phyloP scores from a whole-genome alignment of 2,888 invertebrate species.

The Philopedon plagiatum region DNA sequence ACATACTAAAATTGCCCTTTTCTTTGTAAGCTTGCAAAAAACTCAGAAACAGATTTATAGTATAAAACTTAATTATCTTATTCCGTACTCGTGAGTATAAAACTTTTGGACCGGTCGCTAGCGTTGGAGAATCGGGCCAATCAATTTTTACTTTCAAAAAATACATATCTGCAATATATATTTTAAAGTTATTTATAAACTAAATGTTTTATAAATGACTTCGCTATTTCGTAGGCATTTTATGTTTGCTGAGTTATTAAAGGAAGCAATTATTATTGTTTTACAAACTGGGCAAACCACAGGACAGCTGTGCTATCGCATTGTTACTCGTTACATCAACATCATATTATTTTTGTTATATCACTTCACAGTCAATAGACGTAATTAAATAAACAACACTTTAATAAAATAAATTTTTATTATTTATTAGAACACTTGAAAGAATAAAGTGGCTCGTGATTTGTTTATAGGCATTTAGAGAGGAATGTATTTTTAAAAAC shows the following conservation, averaged over 20 bases:
- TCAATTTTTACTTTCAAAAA: too few relatives aligned
- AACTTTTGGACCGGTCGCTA: too few relatives aligned
- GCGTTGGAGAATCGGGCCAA: too few relatives aligned
- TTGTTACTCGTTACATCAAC: neutral
- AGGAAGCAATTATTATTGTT: neutral
- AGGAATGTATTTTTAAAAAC: too few relatives aligned
- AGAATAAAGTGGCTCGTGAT: neutral
- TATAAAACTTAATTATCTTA: too few relatives aligned
- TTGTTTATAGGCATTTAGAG: too few relatives aligned
- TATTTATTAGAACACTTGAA: neutral
- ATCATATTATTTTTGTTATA: neutral
- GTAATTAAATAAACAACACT: neutral
- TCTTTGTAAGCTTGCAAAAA: too few relatives aligned
- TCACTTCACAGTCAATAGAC: neutral
- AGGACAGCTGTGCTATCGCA: neutral
- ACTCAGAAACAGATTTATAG: too few relatives aligned
- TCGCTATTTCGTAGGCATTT: neutral
- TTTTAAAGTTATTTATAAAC: too few relatives aligned
- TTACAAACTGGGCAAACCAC: neutral
- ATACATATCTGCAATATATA: too few relatives aligned
- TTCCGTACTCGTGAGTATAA: too few relatives aligned
- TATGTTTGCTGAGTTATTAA: neutral
- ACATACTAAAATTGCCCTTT: too few relatives aligned
- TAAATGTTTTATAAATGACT: neutral
- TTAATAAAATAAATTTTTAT: neutral